Evolutionary conservation across 2,113 vertebrate genomes (phyloP).

Genomic region (human): GRCh38 chr9:1041501-1042000

Average conservation of each 20-base stretch:
- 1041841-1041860: background rate
- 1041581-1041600: background rate
- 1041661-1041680: background rate
- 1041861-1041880: background rate
- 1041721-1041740: background rate
- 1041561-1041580: background rate
- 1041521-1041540: background rate
- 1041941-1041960: background rate
- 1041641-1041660: background rate
- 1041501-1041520: background rate
- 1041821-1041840: background rate
- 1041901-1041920: background rate
- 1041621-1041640: background rate
- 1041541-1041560: background rate
- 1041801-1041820: background rate
- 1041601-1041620: constrained; percentile 32
- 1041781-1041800: background rate
- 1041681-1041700: background rate
- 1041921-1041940: background rate
- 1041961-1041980: background rate
- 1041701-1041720: background rate
- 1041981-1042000: background rate
- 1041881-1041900: background rate
- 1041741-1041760: background rate
- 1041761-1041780: background rate